These are phyloP conservation scores for Rhinopomastus cyanomelas DNA, from an alignment of 2,113 vertebrate genomes.

Conservation along the genomic window DNA sequence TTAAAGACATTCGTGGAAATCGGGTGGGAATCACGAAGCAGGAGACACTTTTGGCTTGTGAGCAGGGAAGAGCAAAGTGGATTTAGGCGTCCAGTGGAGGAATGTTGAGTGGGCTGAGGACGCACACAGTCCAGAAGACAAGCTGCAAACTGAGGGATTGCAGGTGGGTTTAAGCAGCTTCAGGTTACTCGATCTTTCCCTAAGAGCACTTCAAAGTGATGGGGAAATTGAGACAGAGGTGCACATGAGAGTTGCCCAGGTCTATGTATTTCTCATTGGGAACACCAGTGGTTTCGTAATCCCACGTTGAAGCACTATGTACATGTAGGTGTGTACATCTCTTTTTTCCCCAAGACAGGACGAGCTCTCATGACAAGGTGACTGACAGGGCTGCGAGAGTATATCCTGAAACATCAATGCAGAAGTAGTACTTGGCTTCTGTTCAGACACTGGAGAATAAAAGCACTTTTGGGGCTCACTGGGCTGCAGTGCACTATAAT, in stretches of 20 bases:
- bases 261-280: not conserved
- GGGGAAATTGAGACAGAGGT: not conserved
- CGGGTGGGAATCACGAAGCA: not conserved
- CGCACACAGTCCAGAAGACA: not conserved
- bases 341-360: not conserved
- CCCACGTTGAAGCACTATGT: not conserved
- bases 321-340: not conserved
- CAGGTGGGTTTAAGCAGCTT: not conserved
- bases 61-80: not conserved
- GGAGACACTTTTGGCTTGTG: not conserved
- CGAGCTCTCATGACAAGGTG: not conserved
- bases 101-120: not conserved
- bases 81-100: not conserved
- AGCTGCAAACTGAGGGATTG: not conserved
- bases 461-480: not conserved
- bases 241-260: not conserved
- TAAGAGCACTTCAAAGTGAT: not conserved
- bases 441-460: not conserved
- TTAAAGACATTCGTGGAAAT: not conserved
- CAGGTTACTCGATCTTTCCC: not conserved
- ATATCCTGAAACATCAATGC: not conserved
- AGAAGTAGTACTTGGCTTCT: not conserved
- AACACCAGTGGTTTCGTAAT: not conserved
- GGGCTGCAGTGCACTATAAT: not conserved
- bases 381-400: not conserved